Conservation (phyloP, 2,113 vertebrate genomes). For the Entelurus aequoreus region DNA sequence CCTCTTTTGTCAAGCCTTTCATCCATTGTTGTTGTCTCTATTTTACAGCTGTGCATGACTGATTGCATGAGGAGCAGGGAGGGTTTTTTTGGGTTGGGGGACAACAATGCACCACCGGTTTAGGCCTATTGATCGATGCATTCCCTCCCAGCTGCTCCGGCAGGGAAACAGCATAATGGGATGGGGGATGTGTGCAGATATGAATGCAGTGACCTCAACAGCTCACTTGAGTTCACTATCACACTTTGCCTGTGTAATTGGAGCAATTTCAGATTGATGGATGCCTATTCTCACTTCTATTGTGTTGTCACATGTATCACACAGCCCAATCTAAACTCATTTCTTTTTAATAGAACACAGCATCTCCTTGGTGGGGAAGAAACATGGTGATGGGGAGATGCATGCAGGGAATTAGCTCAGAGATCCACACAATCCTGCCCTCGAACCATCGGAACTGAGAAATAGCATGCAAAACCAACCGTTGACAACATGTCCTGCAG, state of each 20-base stretch:
- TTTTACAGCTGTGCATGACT: constrained; percentile 73
- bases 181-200: constrained; percentile 27
- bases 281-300: constrained; percentile 25
- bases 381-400: constrained; percentile 35
- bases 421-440: no score
- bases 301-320: constrained; percentile 16
- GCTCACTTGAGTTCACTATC: constrained; percentile 11
- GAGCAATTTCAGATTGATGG: constrained; percentile 31
- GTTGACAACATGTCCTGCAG: no score
- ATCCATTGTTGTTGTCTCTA: constrained; percentile 51
- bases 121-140: constrained; percentile 59
- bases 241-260: constrained; percentile 11
- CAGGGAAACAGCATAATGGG: constrained; percentile 23
- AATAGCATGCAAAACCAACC: no score
- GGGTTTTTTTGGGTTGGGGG: background rate
- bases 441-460: no score
- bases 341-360: constrained; percentile 28
- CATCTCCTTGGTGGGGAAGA: constrained; percentile 16
- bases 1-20: constrained; percentile 18
- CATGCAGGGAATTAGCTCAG: no score
- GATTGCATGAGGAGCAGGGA: constrained; percentile 55
- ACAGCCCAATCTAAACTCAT: constrained; percentile 22
- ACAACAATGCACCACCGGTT: constrained; percentile 57
- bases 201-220: background rate
- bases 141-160: constrained; percentile 55